Evolutionary conservation across 2,797 vertebrate genomes (phyloP).

Genomic region (Platyrinchus mystaceus): DNA sequence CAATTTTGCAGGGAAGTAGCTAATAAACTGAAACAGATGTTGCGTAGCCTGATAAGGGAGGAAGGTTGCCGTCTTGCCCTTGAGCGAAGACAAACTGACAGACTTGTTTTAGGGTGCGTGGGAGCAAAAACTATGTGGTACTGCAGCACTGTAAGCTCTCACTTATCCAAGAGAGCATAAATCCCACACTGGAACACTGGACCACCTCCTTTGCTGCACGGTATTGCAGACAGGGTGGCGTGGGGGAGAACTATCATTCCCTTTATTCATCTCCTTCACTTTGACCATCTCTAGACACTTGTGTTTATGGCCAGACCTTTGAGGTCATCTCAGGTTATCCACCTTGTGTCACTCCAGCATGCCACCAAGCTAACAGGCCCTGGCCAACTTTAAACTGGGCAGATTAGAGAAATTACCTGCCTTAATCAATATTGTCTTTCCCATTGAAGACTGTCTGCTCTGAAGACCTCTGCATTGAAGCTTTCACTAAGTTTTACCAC

Average conservation of each 20-base stretch:
- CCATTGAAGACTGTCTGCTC: not conserved
- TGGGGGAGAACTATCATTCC: not conserved
- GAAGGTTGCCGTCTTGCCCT: not conserved
- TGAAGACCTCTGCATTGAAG: not conserved
- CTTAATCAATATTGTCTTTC: not conserved
- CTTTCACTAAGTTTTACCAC: not conserved
- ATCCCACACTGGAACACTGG: rapidly evolving
- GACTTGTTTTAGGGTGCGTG: not conserved
- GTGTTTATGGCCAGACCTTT: not conserved
- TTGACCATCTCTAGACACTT: not conserved
- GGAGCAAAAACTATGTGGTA: not conserved
- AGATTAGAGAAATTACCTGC: not conserved
- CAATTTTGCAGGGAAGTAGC: not conserved
- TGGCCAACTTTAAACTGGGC: not conserved
- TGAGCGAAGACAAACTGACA: not conserved
- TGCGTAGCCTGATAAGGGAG: not conserved
- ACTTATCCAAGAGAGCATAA: not conserved
- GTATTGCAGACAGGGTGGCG: rapidly evolving
- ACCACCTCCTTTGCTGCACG: not conserved
- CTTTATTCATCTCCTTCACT: not conserved
- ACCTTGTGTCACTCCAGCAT: not conserved
- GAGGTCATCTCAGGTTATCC: not conserved
- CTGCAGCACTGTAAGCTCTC: not conserved
- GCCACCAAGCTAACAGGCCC: not conserved
- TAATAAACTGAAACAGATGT: constrained; percentile 53